Base-by-base conservation (phyloP, 2,113 vertebrate species). In the Oncorhynchus tshawytscha region DNA sequence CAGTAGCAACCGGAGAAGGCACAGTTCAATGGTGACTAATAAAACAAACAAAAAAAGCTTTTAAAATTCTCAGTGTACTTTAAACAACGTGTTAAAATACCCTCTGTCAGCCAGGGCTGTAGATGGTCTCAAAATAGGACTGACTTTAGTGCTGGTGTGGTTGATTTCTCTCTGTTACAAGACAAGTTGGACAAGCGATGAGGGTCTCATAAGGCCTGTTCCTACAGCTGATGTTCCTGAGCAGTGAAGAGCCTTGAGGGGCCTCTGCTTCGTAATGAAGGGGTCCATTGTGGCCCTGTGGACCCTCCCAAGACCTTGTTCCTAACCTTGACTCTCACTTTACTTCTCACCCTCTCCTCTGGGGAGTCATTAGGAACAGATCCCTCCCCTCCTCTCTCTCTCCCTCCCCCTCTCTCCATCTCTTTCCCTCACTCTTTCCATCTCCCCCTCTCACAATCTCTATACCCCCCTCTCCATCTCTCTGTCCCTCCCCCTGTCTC, bases 301-400 rank as follows among this genome's bases (percentile, higher is more conserved):
- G 39, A 45, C 39, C 39, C 8, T 45, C 2, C 8, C 8, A 45
- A 45, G 39, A 45, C 39, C 39, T 8, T 12, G 39, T 45, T 45
- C 39, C 2, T 45, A 4, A 9, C 29, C 49, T 25, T 71, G 45
- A 71, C 80, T 75, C 81, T 82, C 73, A 81, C 77, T 82, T 86
- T 49, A 45, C 8, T 45, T 45, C 39, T 83, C 77, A 86, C 86
- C 88, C 81, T 45, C 39, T 45, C 39, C 81, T 88, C 70, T 39
- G 74, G 81, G 83, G 82, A 90, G n/a, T 92, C 87, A 92, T 92
- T 90, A 89, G 85, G 85, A 88, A 90, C 91, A 91, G 81, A 86
- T 91, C 89, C 87, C 87, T 8, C 22, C 6, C 31, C 5, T 6
- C 31, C 5, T 34, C 31, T 25, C 25, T 1, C 31, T 7, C 31